Conservation (phyloP, 2,888 invertebrate species). For the Drepana falcataria region DNA sequence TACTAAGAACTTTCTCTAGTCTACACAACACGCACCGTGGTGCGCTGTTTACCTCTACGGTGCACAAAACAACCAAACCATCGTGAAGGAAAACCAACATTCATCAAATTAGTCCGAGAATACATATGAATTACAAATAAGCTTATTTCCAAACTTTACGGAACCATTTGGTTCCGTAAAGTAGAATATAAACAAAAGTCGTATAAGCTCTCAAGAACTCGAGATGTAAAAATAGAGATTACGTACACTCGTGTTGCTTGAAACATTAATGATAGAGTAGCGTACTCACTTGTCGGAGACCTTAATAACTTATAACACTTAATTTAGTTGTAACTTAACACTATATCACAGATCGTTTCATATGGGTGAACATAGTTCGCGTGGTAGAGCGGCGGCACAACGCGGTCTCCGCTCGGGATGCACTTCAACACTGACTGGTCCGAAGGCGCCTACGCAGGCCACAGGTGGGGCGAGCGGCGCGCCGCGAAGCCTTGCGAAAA, state of each 20-base stretch:
- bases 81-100: too few species aligned
- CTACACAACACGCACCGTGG: slow-evolving; percentile 25
- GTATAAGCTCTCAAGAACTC: slow-evolving; percentile 14
- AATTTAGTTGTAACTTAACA: slow-evolving; percentile 60
- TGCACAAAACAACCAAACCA: slow-evolving; percentile 41
- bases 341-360: slow-evolving; percentile 72
- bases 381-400: slow-evolving; percentile 31
- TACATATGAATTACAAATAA: too few species aligned
- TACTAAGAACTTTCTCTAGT: slow-evolving; percentile 47
- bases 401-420: slow-evolving; percentile 46
- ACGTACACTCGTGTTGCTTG: slow-evolving; percentile 20
- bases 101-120: too few species aligned
- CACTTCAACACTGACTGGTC: slow-evolving; percentile 47
- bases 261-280: slow-evolving; percentile 9
- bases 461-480: slow-evolving; percentile 64
- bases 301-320: slow-evolving; percentile 41
- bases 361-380: slow-evolving; percentile 56
- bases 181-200: background rate
- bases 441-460: slow-evolving; percentile 53
- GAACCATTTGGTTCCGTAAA: too few species aligned
- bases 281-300: slow-evolving; percentile 43
- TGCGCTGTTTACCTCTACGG: slow-evolving; percentile 33
- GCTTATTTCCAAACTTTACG: too few species aligned
- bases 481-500: slow-evolving; percentile 74
- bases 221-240: slow-evolving; percentile 40